These are phyloP conservation scores for Xylocopa sonorina DNA, from an alignment of 1,140 invertebrate genomes.

Conservation along the genomic window DNA sequence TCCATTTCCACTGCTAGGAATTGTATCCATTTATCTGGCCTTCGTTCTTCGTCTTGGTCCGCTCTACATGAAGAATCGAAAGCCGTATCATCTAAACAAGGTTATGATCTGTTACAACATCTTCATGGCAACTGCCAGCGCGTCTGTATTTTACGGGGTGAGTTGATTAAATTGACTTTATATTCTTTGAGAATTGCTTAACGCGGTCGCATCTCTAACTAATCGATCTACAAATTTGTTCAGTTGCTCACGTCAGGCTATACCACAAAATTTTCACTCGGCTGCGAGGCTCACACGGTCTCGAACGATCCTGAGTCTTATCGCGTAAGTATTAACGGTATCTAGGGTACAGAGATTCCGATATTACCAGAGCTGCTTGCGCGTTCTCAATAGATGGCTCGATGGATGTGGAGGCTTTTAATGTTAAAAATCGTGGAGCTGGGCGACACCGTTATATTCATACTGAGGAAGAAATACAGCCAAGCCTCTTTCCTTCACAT, in stretches of 20 bases:
- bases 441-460: conserved; percentile 85
- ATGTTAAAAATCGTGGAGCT: conserved; percentile 81
- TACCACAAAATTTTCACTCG: conserved; percentile 73
- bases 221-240: too few relatives aligned
- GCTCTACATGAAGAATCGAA: conserved; percentile 83
- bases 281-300: conserved; percentile 75
- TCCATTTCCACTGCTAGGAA: conserved; percentile 83
- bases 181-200: too few relatives aligned
- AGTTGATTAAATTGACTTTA: too few relatives aligned
- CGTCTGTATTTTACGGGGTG: conserved; percentile 81
- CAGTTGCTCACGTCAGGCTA: conserved; percentile 76
- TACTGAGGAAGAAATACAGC: conserved; percentile 87
- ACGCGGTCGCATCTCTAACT: too few relatives aligned
- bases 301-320: conserved; percentile 74
- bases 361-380: background rate
- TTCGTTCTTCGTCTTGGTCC: conserved; percentile 85
- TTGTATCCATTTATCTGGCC: conserved; percentile 82
- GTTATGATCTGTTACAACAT: conserved; percentile 85
- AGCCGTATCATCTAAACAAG: conserved; percentile 83
- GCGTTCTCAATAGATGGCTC: conserved; percentile 66
- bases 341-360: background rate
- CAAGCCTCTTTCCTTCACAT: conserved; percentile 89
- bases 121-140: conserved; percentile 80
- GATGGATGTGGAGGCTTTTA: conserved; percentile 81
- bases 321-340: conserved; percentile 67